Base-by-base conservation (phyloP, 35 echinoderm and acorn worm genomes). In the Eucidaris tribuloides region DNA sequence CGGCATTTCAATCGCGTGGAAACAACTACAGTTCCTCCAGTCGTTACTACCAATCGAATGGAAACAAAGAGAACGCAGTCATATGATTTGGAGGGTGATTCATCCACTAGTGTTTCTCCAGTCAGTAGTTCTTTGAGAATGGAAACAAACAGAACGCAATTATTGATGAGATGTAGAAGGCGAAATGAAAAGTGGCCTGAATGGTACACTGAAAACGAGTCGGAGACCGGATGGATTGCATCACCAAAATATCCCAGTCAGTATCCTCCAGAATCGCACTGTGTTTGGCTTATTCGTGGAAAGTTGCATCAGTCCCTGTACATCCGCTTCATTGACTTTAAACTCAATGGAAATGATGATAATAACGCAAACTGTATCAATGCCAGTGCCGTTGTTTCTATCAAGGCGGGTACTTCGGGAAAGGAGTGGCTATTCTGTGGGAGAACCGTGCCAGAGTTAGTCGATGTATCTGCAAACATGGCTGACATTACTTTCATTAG, bases 271-370 rank as follows among this genome's bases (percentile, higher is more conserved):
- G 58, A 33, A 39, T 42, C 38, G 27, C 46, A 37, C 46, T 82
- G 80, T 58, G 18, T 60, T 13, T 82, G 80, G 80, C 37, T 60
- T 38, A 37, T 82, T 20, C 25, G 58, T 14, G 80, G 28, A 36
- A 13, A 33, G 35, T 23, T 17, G 22, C 18, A 63, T 60, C 31
- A 37, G 17, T 25, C 19, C 2, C 6, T 82, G 11, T 32, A 60
- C 4, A 28, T 82, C 9, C 5, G 54, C 18, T 58, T 82, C 48
- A 65, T 62, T 7, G 58, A 82, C 35, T 60, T 82, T 32, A 57
- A 82, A 11, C 68, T 74, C 44, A 40, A 40, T 38, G 68, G 44
- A 19, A 34, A 11, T 15, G 28, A 27, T 19, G 38, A n/a, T 5
- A 44, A 27, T 35, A 42, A 41, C 22, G 28, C 34, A n/a, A n/a